A percentile compares a stretch with the other conserved stretches of the same genome.
phyloP scores from a whole-genome alignment of 23 tunicate species.

The Aplidium turbinatum region DNA sequence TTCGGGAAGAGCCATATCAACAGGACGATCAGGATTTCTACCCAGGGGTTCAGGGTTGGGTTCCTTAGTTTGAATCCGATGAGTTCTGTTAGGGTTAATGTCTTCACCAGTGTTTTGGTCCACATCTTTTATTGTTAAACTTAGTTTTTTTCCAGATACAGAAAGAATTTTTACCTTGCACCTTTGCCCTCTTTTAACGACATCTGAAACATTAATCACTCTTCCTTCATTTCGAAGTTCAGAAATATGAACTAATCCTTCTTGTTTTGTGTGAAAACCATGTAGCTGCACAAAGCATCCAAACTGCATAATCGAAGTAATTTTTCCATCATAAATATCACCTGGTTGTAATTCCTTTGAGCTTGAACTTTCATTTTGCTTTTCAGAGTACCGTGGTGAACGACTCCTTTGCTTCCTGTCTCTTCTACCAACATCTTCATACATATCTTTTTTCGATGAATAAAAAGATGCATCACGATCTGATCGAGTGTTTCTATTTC shows the following conservation, averaged over 20 bases:
- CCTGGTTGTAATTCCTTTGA: constrained; percentile 55
- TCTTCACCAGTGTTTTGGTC: constrained; percentile 94
- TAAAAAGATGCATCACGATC: too few relatives aligned
- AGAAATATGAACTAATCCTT: constrained; percentile 93
- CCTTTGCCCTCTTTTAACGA: constrained; percentile 68
- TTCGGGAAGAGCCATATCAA: constrained; percentile 23
- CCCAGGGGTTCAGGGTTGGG: constrained; percentile 45
- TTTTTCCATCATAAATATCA: constrained; percentile 88
- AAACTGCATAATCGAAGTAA: constrained; percentile 89
- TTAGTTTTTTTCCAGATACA: constrained; percentile 73
- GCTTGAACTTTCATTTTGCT: constrained; percentile 14
- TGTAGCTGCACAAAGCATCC: constrained; percentile 94
- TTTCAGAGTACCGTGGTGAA: constrained; percentile 41
- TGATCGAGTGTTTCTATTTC: not conserved
- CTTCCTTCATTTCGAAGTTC: constrained; percentile 84
- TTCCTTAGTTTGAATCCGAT: constrained; percentile 49
- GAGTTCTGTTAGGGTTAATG: constrained; percentile 77
- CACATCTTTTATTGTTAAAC: constrained; percentile 93
- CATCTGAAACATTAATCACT: constrained; percentile 81
- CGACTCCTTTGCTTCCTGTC: constrained; percentile 27
- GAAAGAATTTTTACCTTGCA: constrained; percentile 92
- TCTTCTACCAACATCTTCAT: too few relatives aligned
- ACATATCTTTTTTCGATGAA: not conserved
- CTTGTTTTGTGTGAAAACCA: constrained; percentile 61
- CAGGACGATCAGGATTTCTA: constrained; percentile 90